A percentile compares a stretch with the other conserved stretches of the same genome.
Evolutionary conservation across 2,797 vertebrate species (phyloP).

Genomic region (Pangasius djambal): DNA sequence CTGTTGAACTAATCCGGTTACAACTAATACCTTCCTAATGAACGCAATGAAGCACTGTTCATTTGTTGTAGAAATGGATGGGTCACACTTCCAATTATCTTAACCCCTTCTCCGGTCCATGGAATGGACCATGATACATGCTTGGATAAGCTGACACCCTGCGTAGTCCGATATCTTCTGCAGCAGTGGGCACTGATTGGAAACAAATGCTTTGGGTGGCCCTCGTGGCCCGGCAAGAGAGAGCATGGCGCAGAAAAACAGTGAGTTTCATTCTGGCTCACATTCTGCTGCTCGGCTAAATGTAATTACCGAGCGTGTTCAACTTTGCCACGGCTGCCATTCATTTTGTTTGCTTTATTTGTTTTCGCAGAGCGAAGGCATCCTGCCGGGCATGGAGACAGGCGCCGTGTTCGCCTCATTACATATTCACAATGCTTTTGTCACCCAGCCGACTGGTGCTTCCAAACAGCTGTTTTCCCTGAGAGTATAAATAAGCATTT

Average conservation of each 20-base stretch:
- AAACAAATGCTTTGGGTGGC: slow-evolving; percentile 57
- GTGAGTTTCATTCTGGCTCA: slow-evolving; percentile 25
- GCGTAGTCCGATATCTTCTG: slow-evolving; percentile 54
- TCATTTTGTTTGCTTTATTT: slow-evolving; percentile 70
- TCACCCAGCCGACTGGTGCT: slow-evolving; percentile 61
- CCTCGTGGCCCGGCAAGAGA: slow-evolving; percentile 27
- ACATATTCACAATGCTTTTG: slow-evolving; percentile 71
- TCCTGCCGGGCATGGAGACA: slow-evolving; percentile 68
- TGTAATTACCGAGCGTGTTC: slow-evolving; percentile 59
- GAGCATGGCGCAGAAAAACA: slow-evolving; percentile 17
- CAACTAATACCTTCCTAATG: neutral
- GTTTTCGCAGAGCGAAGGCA: slow-evolving; percentile 62
- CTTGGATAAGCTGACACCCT: slow-evolving; percentile 46
- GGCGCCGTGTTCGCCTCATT: slow-evolving; percentile 69
- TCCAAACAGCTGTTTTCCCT: slow-evolving; percentile 76
- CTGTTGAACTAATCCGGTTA: neutral
- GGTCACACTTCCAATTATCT: slow-evolving; percentile 47
- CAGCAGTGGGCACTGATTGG: slow-evolving; percentile 57
- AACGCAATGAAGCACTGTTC: neutral
- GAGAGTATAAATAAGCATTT: slow-evolving; percentile 69
- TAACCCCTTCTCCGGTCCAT: slow-evolving; percentile 26
- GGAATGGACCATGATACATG: slow-evolving; percentile 36
- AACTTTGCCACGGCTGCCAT: slow-evolving; percentile 58
- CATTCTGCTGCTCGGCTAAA: slow-evolving; percentile 50
- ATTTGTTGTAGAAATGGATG: slow-evolving; percentile 2